Conservation (phyloP, 2,113 vertebrate species). For the Eclectus roratus region DNA sequence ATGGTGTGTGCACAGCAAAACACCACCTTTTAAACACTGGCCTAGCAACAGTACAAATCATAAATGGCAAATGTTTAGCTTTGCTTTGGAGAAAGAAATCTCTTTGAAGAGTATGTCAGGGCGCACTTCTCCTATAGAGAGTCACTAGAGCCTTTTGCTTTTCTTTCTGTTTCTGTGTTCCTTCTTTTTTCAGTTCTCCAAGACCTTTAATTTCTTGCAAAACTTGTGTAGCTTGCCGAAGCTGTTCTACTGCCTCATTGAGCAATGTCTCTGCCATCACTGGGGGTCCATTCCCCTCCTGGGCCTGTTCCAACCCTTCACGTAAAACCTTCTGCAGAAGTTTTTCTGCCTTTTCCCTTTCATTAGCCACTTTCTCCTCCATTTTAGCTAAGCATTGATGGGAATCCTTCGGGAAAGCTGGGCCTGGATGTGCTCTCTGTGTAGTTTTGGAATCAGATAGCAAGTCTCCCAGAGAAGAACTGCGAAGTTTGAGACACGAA, state of each 20-base stretch:
- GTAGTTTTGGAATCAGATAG: constrained; percentile 60
- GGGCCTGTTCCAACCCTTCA: constrained; percentile 42
- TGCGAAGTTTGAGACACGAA: constrained; percentile 59
- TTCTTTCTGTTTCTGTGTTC: constrained; percentile 59
- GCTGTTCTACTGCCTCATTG: constrained; percentile 85
- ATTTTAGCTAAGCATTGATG: constrained; percentile 72
- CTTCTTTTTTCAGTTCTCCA: constrained; percentile 72
- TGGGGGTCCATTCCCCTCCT: constrained; percentile 43
- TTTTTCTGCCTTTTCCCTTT: constrained; percentile 81
- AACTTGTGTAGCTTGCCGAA: constrained; percentile 85
- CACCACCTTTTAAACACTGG: constrained; percentile 16
- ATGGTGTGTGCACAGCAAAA: constrained; percentile 30
- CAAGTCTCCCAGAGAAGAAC: constrained; percentile 83
- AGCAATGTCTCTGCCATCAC: constrained; percentile 77
- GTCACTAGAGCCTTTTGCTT: constrained; percentile 84
- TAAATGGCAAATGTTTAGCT: constrained; percentile 33
- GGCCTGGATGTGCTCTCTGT: background rate
- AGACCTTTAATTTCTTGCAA: constrained; percentile 85
- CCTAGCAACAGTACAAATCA: constrained; percentile 22
- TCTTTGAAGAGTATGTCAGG: constrained; percentile 49
- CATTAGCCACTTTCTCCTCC: constrained; percentile 80
- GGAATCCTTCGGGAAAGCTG: background rate
- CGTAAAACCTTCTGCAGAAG: constrained; percentile 76
- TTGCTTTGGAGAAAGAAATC: background rate
- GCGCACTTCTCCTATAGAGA: constrained; percentile 78